A percentile compares a stretch with the other conserved stretches of the same genome.
phyloP scores from a whole-genome alignment of 2,113 vertebrate species.

The Toxotes chatareus region DNA sequence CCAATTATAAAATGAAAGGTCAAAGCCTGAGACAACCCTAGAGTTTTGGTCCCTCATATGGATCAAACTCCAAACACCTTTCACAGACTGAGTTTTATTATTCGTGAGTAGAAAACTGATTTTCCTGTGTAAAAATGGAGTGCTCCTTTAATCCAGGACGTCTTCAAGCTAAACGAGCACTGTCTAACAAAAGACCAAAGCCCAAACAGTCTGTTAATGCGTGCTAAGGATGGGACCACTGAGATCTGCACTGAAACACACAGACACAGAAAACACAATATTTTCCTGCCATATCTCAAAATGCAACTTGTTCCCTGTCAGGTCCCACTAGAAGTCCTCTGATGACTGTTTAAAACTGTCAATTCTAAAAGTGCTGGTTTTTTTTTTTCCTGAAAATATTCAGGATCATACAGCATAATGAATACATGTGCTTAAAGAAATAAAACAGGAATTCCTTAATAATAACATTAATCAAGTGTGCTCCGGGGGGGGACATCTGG shows the following conservation, averaged over 20 bases:
- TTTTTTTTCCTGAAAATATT: constrained; percentile 16
- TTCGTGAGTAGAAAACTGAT: background rate
- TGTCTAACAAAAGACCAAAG: constrained; percentile 8
- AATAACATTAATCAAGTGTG: constrained; percentile 84
- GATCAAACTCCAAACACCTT: too few relatives aligned
- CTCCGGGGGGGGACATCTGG: constrained; percentile 89
- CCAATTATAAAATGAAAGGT: too few relatives aligned
- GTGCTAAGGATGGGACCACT: background rate
- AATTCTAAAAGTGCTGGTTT: background rate
- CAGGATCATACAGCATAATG: constrained; percentile 8
- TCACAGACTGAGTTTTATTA: too few relatives aligned
- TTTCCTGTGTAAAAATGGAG: background rate
- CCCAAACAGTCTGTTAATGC: background rate
- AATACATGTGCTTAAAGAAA: constrained; percentile 41
- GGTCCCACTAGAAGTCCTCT: background rate
- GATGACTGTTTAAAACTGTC: constrained; percentile 14
- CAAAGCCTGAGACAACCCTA: too few relatives aligned
- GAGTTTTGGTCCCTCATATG: too few relatives aligned
- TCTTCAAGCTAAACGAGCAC: background rate
- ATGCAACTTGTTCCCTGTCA: background rate
- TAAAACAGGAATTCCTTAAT: constrained; percentile 74
- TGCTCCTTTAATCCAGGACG: background rate
- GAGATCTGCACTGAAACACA: background rate
- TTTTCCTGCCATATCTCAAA: background rate
- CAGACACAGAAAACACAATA: background rate